Base-by-base conservation (phyloP, 2,888 invertebrate species). In the Folsomia manolachei region DNA sequence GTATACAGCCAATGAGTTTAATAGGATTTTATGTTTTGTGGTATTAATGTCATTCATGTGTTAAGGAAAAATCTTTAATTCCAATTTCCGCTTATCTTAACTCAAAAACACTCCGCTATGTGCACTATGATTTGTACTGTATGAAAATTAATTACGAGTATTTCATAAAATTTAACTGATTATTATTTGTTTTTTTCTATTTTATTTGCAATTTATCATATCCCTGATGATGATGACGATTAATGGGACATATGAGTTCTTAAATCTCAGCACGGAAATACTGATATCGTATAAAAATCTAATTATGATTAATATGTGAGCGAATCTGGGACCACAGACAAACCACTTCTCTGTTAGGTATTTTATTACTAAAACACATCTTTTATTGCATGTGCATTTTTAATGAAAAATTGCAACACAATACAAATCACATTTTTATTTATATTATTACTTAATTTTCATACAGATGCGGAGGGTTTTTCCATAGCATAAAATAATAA, bases 41-140 rank as follows among this genome's bases (percentile, higher is more conserved):
- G n/a, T n/a, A n/a, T n/a, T n/a, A n/a, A 56, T 19, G 56, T 56
- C 21, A 56, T 51, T 51, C 9, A 19, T 56, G 56, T 56, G 18
- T 56, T 19, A 56, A 56, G 21, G 21, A 56, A 56, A 19, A 21
- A 56, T n/a, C 51, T 51, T 56, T 56, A 21, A 56, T 56, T 56
- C 56, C 56, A 56, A 56, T 56, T 56, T 56, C 56, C n/a, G 56
- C 56, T 56, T 56, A 7, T 56, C 56, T 56, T 56, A 56, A 56
- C 56, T 56, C 56, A 56, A 56, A 51, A 56, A 56, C 56, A 56
- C 56, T 56, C 56, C 56, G 56, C 56, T 39, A 56, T 56, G 18
- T 14, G 18, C 56, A 56, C 21, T n/a, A n/a, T n/a, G 56, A 56
- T 56, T 56, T 56, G 21, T 56, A 56, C 56, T 56, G 18, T 56